Evolutionary conservation across 2,888 invertebrate genomes (phyloP).

Genomic region (Dolomedes plantarius): DNA sequence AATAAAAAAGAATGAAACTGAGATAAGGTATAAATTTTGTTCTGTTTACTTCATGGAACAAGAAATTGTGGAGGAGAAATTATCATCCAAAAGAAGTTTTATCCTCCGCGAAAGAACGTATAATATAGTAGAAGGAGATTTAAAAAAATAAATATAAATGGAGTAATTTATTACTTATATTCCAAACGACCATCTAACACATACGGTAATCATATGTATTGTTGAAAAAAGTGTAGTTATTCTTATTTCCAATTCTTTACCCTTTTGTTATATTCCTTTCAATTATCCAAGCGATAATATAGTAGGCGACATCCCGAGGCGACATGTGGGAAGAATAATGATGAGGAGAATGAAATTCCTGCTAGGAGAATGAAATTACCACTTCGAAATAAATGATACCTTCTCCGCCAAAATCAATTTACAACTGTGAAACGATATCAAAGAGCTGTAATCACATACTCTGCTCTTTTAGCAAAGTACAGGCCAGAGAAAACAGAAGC

Average conservation of each 20-base stretch:
- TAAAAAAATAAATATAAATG: no score
- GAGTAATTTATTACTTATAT: no score
- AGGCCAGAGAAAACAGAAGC: neutral
- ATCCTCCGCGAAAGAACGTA: no score
- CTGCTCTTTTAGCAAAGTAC: neutral
- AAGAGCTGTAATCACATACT: neutral
- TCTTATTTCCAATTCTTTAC: neutral
- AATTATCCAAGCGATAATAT: neutral
- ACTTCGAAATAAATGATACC: slow-evolving; percentile 2
- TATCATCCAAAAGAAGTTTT: no score
- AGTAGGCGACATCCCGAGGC: neutral
- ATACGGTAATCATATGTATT: neutral
- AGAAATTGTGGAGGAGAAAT: no score
- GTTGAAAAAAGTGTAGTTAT: neutral
- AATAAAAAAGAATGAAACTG: no score
- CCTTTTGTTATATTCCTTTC: neutral
- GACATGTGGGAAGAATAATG: neutral
- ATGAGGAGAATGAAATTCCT: slow-evolving; percentile 2
- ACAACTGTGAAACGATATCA: neutral
- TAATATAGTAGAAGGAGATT: no score
- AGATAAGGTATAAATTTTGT: no score
- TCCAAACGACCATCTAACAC: no score
- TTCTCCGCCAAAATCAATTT: slow-evolving; percentile 2
- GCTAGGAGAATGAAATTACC: neutral
- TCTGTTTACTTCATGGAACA: no score